Evolutionary conservation across 1,140 invertebrate genomes (phyloP).

Genomic region (Heliconius congener): DNA sequence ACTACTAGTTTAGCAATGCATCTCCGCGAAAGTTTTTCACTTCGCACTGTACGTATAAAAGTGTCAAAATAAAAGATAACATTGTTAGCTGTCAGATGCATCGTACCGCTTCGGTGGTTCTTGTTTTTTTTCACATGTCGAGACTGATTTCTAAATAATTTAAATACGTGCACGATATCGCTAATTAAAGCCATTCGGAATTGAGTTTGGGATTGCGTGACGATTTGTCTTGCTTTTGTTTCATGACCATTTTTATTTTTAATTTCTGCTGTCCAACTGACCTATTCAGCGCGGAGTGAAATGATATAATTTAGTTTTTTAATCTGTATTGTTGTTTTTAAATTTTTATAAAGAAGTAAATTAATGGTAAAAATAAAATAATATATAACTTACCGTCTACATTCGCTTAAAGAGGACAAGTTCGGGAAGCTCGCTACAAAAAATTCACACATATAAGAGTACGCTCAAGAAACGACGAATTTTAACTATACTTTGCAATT

Average conservation of each 20-base stretch:
- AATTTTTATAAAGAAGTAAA: not conserved
- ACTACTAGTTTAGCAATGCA: not conserved
- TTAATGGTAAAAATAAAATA: not conserved
- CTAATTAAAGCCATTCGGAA: conserved; percentile 64
- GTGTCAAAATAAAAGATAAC: conserved; percentile 33
- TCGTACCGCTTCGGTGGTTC: conserved; percentile 62
- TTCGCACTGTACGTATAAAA: conserved; percentile 8
- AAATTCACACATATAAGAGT: not conserved
- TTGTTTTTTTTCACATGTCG: conserved; percentile 70
- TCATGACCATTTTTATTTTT: conserved; percentile 40
- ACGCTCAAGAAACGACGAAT: not conserved
- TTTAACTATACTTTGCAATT: not conserved
- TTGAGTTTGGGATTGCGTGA: conserved; percentile 65
- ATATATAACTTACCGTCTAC: not conserved
- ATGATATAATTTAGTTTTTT: not conserved
- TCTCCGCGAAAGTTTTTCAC: conserved; percentile 14
- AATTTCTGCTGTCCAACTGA: conserved; percentile 35
- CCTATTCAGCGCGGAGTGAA: conserved; percentile 21
- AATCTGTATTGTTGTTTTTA: not conserved
- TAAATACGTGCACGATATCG: conserved; percentile 73
- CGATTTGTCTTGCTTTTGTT: conserved; percentile 45
- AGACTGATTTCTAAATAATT: conserved; percentile 79
- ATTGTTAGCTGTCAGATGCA: conserved; percentile 38
- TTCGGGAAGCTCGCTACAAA: not conserved
- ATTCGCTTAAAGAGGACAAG: not conserved